Conservation (phyloP, 2,797 vertebrate species). For the Malurus splendens region DNA sequence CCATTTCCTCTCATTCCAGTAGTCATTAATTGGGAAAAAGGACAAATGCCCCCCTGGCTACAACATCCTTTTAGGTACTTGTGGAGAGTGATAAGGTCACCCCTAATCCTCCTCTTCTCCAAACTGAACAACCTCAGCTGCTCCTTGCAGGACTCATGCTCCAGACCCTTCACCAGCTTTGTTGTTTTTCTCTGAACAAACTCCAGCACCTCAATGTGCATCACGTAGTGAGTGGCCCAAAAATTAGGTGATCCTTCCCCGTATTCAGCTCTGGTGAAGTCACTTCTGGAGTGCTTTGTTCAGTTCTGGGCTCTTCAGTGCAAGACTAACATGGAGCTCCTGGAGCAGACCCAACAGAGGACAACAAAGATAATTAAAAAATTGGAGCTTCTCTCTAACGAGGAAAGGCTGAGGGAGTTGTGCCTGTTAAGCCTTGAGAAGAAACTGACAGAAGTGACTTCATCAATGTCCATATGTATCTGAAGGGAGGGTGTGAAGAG, state of each 20-base stretch:
- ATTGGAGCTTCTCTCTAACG: rapidly evolving
- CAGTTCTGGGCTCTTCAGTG: not conserved
- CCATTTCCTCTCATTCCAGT: not conserved
- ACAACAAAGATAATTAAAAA: not conserved
- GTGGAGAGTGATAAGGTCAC: not conserved
- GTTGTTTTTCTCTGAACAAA: not conserved
- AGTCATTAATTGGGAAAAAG: not conserved
- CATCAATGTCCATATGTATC: not conserved
- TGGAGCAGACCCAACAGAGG: not conserved
- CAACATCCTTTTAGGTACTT: not conserved
- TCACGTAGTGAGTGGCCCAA: not conserved
- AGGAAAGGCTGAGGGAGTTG: not conserved
- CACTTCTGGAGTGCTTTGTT: not conserved
- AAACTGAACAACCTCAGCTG: not conserved
- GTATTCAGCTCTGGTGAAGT: not conserved
- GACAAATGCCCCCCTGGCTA: not conserved
- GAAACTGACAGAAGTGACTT: not conserved
- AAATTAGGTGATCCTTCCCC: not conserved
- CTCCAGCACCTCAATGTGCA: too few species aligned
- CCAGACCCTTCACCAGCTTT: not conserved
- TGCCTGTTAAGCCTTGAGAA: not conserved
- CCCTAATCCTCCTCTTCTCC: not conserved
- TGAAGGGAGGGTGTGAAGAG: not conserved
- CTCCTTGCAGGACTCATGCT: not conserved
- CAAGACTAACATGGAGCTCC: not conserved